These are phyloP conservation scores for Adelges cooleyi DNA, from an alignment of 1,140 invertebrate genomes.

Conservation along the genomic window DNA sequence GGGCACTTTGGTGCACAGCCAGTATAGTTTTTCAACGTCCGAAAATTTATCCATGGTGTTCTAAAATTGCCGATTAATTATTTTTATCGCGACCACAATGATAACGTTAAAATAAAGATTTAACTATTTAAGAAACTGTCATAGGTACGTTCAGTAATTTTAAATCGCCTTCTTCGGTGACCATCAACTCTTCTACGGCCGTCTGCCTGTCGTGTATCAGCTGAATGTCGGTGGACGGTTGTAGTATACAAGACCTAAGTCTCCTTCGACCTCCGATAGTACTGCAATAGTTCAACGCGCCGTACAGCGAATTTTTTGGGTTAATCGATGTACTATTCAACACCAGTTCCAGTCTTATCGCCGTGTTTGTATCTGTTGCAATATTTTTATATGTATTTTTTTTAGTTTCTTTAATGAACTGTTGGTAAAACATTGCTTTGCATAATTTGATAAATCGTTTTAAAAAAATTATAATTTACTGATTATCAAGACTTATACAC, in stretches of 20 bases:
- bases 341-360: constrained; percentile 62
- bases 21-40: constrained; percentile 51
- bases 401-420: no score
- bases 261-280: constrained; percentile 64
- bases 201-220: constrained; percentile 57
- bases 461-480: no score
- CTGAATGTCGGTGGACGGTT: constrained; percentile 55
- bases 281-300: constrained; percentile 62
- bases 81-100: background rate
- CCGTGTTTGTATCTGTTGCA: constrained; percentile 51
- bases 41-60: constrained; percentile 44
- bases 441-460: no score
- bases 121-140: no score
- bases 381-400: no score
- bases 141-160: constrained; percentile 33
- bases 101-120: no score
- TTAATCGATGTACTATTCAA: constrained; percentile 42
- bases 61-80: constrained; percentile 36
- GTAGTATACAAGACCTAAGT: constrained; percentile 67
- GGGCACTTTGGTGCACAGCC: constrained; percentile 45
- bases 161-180: constrained; percentile 47
- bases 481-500: no score
- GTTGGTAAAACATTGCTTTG: no score
- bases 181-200: constrained; percentile 61
- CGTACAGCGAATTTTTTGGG: constrained; percentile 48